Evolutionary conservation across 2,113 vertebrate species (phyloP), one percentile per base, ranked within the genome.

Genomic region (Psittacus erithacus): DNA sequence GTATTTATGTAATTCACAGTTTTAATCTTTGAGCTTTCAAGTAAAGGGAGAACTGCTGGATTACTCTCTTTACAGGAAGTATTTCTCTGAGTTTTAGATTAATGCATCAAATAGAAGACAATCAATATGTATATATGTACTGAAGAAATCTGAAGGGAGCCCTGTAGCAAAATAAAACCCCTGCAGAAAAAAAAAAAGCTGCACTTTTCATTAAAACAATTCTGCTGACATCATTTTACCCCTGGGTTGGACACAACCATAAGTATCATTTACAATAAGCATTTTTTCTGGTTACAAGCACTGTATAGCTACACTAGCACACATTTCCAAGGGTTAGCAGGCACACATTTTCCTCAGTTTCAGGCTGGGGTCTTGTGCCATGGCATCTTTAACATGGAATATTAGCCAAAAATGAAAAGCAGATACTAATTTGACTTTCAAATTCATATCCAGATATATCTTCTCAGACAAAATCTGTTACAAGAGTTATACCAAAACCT

Each of bases 1-100:
- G 63, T 82, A 86, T 65, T 89, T 87, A 68, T 69, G 39, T 95
- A 96, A 96, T 94, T 96, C 96, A 96, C 60, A 60, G 65, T 92
- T 95, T 95, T 94, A 96, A 94, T 94, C 78, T 95, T 83, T 0
- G 0, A 82, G 86, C 63, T 91, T 92, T 86, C 73, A 59, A 90
- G 84, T 57, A 75, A 86, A n/a, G 39, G 57, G 86, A 91, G 62
- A 93, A 43, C 35, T 95, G 69, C n/a, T 86, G 75, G 31, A 88
- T 88, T 62, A 62, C 17, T 76, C 38, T 18, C 46, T 76, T 90
- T 92, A 77, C 25, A 92, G 7, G 20, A 55, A 87, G 25, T 69
- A 73, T 82, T 81, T 95, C 41, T 86, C 80, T 60, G 55, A 83
- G 68, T 38, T 94, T 91, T 68, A 83, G 75, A 77, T 78, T 77